Evolutionary conservation across 1,140 invertebrate genomes (phyloP).

Genomic region (Drosophila micromelanica): DNA sequence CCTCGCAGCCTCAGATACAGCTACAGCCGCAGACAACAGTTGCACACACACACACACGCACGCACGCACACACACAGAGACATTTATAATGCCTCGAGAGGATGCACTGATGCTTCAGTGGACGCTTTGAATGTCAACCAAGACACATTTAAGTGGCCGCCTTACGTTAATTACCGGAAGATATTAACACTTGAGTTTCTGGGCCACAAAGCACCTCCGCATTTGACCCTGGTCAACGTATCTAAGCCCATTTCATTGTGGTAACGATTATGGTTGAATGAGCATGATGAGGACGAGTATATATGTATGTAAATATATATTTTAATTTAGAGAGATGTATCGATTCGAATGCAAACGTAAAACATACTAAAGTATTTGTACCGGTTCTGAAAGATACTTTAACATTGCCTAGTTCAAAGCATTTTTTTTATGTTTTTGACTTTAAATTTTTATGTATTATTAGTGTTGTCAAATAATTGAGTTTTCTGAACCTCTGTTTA

Average conservation of each 20-base stretch:
- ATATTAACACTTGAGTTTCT: constrained; percentile 74
- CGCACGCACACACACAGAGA: constrained; percentile 16
- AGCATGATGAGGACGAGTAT: no score
- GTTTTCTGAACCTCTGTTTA: no score
- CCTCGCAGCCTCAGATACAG: constrained; percentile 34
- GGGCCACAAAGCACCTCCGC: constrained; percentile 4
- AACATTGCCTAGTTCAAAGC: no score
- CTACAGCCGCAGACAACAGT: constrained; percentile 27
- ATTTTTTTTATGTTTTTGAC: no score
- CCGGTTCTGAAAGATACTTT: no score
- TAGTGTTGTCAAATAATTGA: no score
- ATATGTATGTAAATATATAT: no score
- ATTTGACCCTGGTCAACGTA: constrained; percentile 62
- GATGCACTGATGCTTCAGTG: constrained; percentile 60
- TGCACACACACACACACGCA: constrained; percentile 12
- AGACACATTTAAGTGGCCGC: constrained; percentile 65
- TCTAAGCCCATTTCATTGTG: neutral
- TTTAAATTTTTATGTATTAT: no score
- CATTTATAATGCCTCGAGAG: constrained; percentile 23
- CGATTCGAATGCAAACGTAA: no score
- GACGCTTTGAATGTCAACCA: constrained; percentile 78
- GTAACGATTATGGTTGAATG: neutral
- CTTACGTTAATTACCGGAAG: constrained; percentile 77
- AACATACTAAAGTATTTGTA: no score
- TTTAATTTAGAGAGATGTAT: no score